Conservation (phyloP, 2,113 vertebrate genomes). For the Oreocharis arfaki region DNA sequence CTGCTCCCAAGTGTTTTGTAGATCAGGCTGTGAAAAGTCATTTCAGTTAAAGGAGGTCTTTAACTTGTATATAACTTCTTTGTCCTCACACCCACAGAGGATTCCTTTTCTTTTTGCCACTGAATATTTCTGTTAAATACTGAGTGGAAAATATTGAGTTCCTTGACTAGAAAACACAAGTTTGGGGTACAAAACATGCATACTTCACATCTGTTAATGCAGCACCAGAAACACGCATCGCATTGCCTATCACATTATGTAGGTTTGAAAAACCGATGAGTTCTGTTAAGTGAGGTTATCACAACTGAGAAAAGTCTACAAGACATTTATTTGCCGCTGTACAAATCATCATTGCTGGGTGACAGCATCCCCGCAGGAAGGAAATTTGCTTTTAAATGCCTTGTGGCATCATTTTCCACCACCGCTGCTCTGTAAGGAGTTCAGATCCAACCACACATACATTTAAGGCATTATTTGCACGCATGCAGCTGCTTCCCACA, state of each 20-base stretch:
- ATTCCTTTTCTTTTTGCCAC: neutral
- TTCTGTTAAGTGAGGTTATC: neutral
- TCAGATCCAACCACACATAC: constrained; percentile 13
- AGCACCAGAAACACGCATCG: neutral
- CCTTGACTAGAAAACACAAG: neutral
- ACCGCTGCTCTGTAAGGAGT: neutral
- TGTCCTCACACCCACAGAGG: neutral
- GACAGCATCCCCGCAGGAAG: constrained; percentile 7
- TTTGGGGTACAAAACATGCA: neutral
- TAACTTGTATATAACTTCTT: neutral
- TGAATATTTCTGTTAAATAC: neutral
- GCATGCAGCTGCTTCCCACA: neutral
- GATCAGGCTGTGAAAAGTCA: neutral
- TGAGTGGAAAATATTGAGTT: neutral
- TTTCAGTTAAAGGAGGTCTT: neutral
- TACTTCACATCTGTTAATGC: neutral
- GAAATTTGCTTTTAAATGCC: constrained; percentile 25
- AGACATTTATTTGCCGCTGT: neutral
- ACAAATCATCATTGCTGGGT: neutral
- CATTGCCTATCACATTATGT: neutral
- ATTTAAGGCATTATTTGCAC: constrained; percentile 13
- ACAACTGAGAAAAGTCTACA: neutral
- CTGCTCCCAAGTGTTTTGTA: neutral
- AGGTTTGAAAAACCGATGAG: neutral
- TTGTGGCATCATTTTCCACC: neutral